Base-by-base conservation (phyloP, 2,113 vertebrate genomes). In the Gymnarchus niloticus region DNA sequence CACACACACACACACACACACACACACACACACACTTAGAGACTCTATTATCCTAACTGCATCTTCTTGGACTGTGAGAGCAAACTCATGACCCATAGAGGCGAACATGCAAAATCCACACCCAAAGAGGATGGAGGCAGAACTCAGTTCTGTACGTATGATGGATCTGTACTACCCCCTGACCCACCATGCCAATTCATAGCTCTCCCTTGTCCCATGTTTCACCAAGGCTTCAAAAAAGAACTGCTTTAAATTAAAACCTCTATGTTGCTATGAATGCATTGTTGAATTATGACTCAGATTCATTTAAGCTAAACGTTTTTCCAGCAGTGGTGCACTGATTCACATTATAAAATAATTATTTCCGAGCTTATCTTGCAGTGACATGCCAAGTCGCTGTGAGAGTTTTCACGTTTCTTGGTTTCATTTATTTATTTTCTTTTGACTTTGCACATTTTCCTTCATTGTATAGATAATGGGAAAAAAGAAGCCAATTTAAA, bases 311-410 rank as follows among this genome's bases (percentile, higher is more conserved):
- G 3, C 33, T 73, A 37, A 73, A 73, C 41, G 65, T 33, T 37
- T 73, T 73, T 73, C 65, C 33, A 6, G 28, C 28, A 1, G 10
- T 69, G 61, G 28, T 73, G 65, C 65, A 19, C 28, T 37, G 65
- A 73, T 73, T 73, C 65, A 41, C 33, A 73, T 73, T 73, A 73
- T 73, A 73, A 73, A 73, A 73, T 73, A 73, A 73, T 73, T 73
- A 33, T 73, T 73, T 73, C 65, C 33, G 65, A 28, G 41, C 65
- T 73, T 41, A 73, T 33, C 17, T 33, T 37, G 65, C 65, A 73
- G 65, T 73, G 33, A 33, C 65, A 6, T 25, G 65, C 65, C 19
- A 33, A 73, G 33, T 73, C 12, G 33, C 65, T 37, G 65, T 33
- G 28, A 2, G 65, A 73, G 65, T 33, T 73, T 73, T 73, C 65